Conservation (phyloP, 2,113 vertebrate genomes). For the Paratilapia polleni region DNA sequence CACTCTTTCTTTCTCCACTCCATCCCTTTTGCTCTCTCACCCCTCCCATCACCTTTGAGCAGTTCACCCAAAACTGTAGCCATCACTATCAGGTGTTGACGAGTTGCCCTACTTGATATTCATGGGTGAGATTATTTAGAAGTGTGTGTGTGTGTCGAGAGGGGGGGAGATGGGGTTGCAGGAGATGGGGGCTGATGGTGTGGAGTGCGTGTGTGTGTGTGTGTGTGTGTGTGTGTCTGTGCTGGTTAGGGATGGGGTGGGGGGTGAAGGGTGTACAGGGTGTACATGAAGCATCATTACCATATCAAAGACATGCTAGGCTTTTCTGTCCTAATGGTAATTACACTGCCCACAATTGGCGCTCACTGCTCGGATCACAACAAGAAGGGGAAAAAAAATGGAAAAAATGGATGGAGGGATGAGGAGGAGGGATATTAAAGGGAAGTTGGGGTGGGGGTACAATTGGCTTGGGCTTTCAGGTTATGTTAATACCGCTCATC, state of each 20-base stretch:
- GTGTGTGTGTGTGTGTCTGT: slow-evolving; percentile 27
- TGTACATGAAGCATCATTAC: slow-evolving; percentile 90
- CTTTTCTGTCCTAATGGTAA: slow-evolving; percentile 93
- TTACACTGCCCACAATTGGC: slow-evolving; percentile 94
- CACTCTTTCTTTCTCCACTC: slow-evolving; percentile 10
- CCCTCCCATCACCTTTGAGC: slow-evolving; percentile 38
- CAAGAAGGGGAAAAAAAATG: slow-evolving; percentile 76
- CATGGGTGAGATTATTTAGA: slow-evolving; percentile 84
- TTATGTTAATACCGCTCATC: slow-evolving; percentile 87
- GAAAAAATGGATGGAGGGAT: slow-evolving; percentile 68
- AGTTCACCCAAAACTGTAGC: slow-evolving; percentile 66
- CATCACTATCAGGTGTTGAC: slow-evolving; percentile 87
- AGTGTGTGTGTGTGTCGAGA: neutral
- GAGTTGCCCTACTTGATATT: slow-evolving; percentile 89
- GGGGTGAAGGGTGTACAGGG: slow-evolving; percentile 80
- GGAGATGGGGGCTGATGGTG: slow-evolving; percentile 39
- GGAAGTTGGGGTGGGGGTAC: slow-evolving; percentile 57
- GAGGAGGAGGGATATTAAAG: slow-evolving; percentile 70
- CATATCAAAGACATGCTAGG: slow-evolving; percentile 96
- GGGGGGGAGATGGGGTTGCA: slow-evolving; percentile 4
- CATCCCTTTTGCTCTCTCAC: slow-evolving; percentile 16
- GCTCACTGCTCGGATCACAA: slow-evolving; percentile 93
- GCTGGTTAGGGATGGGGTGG: slow-evolving; percentile 51
- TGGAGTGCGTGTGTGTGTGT: slow-evolving; percentile 6
- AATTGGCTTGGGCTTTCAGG: slow-evolving; percentile 89